Evolutionary conservation across 2,113 vertebrate genomes (phyloP).

Genomic region (Myocastor coypus): DNA sequence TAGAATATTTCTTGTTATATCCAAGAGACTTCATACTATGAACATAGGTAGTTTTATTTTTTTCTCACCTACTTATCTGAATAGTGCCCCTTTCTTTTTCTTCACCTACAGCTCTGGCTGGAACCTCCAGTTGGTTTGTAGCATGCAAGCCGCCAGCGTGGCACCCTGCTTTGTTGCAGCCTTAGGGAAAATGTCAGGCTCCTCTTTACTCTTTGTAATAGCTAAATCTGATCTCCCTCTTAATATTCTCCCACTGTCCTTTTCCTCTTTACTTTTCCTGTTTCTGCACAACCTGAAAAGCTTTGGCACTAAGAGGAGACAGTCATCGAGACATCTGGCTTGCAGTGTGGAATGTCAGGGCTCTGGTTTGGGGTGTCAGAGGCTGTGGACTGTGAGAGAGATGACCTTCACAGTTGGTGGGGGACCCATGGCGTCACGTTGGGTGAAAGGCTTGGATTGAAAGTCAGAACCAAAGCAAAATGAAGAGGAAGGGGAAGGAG

Average conservation of each 20-base stretch:
- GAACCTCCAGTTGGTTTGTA: not conserved
- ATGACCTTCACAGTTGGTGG: not conserved
- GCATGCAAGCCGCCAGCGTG: not conserved
- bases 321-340: no score
- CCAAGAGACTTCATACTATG: not conserved
- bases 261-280: not conserved
- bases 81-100: not conserved
- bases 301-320: not conserved
- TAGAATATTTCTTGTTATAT: not conserved
- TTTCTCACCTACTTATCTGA: not conserved
- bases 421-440: not conserved
- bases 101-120: not conserved
- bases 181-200: not conserved
- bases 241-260: not conserved
- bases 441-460: not conserved
- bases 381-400: not conserved
- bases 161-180: not conserved
- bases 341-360: no score
- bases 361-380: not conserved
- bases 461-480: not conserved
- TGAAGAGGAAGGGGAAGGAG: not conserved
- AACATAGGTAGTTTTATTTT: not conserved
- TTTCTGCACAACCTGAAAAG: not conserved
- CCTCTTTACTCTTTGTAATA: not conserved
- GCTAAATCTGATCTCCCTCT: not conserved